Percentiles rank a stretch among this genome's conserved stretches.
These are phyloP conservation scores for Metacarcinus magister DNA, from an alignment of 2,888 invertebrate genomes.

Conservation along the genomic window DNA sequence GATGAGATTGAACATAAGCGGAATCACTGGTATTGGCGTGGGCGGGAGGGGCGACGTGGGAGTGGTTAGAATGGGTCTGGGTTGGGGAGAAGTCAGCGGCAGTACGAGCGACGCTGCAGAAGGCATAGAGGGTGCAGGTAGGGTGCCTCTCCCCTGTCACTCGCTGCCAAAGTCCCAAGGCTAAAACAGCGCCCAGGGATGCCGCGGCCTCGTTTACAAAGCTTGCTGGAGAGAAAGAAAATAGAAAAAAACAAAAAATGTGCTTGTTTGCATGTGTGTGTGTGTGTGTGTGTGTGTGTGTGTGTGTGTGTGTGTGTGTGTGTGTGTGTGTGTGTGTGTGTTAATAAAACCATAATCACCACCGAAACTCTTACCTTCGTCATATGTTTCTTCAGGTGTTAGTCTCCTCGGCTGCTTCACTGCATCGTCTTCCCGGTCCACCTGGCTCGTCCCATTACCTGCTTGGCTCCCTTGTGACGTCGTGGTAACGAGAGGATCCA, in stretches of 20 bases:
- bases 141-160: not conserved
- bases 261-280: constrained; percentile 8
- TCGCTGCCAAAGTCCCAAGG: constrained; percentile 20
- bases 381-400: not conserved
- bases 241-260: not conserved
- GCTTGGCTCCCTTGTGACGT: not conserved
- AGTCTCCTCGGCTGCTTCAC: not conserved
- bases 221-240: not conserved
- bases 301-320: constrained; percentile 56
- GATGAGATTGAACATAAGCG: not conserved
- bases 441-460: not conserved
- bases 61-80: not conserved
- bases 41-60: not conserved
- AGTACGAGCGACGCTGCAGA: constrained; percentile 13
- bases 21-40: not conserved
- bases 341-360: not conserved
- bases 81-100: not conserved
- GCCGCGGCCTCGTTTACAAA: not conserved
- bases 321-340: constrained; percentile 35
- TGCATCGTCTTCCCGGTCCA: not conserved
- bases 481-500: not conserved
- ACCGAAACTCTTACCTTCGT: not conserved
- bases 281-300: constrained; percentile 57
- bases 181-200: not conserved
- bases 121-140: not conserved